Evolutionary conservation across 2,113 vertebrate genomes (phyloP).

Genomic region (Uria aalge): DNA sequence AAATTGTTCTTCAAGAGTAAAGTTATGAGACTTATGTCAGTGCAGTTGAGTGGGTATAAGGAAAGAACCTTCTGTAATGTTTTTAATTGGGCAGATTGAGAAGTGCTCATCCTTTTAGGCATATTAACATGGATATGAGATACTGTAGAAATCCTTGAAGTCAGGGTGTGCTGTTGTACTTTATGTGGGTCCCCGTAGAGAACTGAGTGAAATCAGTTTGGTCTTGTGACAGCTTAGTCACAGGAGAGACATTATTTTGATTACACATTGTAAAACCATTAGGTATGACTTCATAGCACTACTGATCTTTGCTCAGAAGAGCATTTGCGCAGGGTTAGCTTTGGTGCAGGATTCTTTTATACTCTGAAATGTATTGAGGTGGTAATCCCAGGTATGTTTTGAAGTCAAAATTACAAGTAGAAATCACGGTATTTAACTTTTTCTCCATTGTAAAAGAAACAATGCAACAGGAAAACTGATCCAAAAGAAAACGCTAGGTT

Average conservation of each 20-base stretch:
- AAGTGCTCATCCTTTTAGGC: not conserved
- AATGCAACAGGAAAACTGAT: not conserved
- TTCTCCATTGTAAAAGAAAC: not conserved
- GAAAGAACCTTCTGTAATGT: not conserved
- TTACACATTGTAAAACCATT: not conserved
- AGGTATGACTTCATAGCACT: not conserved
- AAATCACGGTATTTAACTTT: not conserved
- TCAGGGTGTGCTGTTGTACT: not conserved
- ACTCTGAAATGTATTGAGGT: not conserved
- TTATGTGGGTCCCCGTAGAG: not conserved
- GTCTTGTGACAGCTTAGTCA: not conserved
- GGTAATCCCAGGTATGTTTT: not conserved
- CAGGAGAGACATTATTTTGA: not conserved
- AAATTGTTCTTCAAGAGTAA: not conserved
- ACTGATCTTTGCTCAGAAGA: slow-evolving; percentile 5
- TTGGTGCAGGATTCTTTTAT: not conserved
- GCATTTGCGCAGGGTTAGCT: not conserved
- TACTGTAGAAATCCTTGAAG: not conserved
- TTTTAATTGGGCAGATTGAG: not conserved
- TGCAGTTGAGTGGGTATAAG: not conserved
- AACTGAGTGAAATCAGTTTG: not conserved
- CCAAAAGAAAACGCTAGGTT: accelerated
- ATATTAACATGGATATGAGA: not conserved
- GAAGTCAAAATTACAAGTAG: not conserved
- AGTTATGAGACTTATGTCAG: not conserved